Evolutionary conservation across 2,888 invertebrate species (phyloP), one percentile per base, ranked within the genome.

Genomic region (Catocala sponsa): DNA sequence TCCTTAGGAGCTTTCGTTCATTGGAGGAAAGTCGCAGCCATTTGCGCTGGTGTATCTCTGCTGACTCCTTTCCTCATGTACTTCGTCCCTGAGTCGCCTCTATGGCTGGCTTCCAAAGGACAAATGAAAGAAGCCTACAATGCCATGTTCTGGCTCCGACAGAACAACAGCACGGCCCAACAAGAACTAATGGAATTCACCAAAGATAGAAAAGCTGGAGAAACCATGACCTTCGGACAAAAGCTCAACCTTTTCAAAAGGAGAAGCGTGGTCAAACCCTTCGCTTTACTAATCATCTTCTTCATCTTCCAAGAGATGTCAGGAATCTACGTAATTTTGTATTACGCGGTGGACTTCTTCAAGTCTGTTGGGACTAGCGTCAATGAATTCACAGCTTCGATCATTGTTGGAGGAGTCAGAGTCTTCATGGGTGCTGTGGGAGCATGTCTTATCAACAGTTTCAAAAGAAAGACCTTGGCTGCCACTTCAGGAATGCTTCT

Each of bases 281-380:
- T 97, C 84, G 82, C 95, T 2, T 92, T 97, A 32, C 88, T 97
- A 1, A 94, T 97, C 2, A 84, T 95, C 0, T 97, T 97, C 88
- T 96, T 97, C 80, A 87, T 96, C 9, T 95, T 96, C 73, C 97
- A 97, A 94, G 97, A 97, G 82, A 93, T 96, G 80, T 96, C 96
- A 0, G 97, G 97, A 0, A 96, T 97, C 56, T 97, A 97, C 85
- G 95, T 96, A 0, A 96, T 97, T 43, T 84, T 97, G 48, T 97
- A 96, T 79, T 97, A 97, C 80, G 96, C 97, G 0, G 97, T 97
- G 0, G 96, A 95, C 64, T 96, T 97, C 79, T 96, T 97, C 81
- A 95, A 96, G 70, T 96, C 96, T 12, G 96, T 96, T 10, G 96
- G 96, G 2, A 94, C 96, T 0, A 95, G 95, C 61, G 91, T 96